Evolutionary conservation across 1,140 invertebrate species (phyloP).

Genomic region (Macrocentrus cingulum): DNA sequence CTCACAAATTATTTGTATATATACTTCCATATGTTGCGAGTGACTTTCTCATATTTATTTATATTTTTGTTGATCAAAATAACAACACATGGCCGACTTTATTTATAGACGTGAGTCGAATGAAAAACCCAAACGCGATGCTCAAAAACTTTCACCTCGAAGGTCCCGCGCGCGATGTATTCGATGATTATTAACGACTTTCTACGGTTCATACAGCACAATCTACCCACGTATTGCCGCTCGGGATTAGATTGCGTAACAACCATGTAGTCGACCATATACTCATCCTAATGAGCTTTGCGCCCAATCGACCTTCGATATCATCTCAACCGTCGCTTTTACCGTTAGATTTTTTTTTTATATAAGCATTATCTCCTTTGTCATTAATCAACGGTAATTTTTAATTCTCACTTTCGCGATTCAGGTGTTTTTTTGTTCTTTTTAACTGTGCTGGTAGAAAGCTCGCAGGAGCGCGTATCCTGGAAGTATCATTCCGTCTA

Average conservation of each 20-base stretch:
- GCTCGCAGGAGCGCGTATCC: background rate
- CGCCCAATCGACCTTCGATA: slow-evolving; percentile 11
- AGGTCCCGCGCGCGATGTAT: slow-evolving; percentile 10
- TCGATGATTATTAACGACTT: slow-evolving; percentile 16
- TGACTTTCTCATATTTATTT: too few species aligned
- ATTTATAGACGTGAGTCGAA: too few species aligned
- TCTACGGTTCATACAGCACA: background rate
- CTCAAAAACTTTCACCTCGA: slow-evolving; percentile 9
- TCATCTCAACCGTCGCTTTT: background rate
- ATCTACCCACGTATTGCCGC: background rate
- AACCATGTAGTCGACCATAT: background rate
- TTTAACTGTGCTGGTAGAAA: too few species aligned
- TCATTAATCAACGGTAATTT: background rate
- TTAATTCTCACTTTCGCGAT: background rate
- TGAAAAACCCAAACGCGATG: too few species aligned
- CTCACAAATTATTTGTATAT: too few species aligned
- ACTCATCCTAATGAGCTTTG: slow-evolving; percentile 5
- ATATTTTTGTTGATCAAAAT: too few species aligned
- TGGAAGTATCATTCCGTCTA: background rate
- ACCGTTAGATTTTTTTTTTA: background rate
- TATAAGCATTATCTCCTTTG: slow-evolving; percentile 3
- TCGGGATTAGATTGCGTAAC: slow-evolving; percentile 3
- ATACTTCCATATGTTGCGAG: too few species aligned
- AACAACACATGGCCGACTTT: too few species aligned
- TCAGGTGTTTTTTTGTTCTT: background rate